Conservation (phyloP, 2,113 vertebrate genomes). For the Struthidea cinerea region DNA sequence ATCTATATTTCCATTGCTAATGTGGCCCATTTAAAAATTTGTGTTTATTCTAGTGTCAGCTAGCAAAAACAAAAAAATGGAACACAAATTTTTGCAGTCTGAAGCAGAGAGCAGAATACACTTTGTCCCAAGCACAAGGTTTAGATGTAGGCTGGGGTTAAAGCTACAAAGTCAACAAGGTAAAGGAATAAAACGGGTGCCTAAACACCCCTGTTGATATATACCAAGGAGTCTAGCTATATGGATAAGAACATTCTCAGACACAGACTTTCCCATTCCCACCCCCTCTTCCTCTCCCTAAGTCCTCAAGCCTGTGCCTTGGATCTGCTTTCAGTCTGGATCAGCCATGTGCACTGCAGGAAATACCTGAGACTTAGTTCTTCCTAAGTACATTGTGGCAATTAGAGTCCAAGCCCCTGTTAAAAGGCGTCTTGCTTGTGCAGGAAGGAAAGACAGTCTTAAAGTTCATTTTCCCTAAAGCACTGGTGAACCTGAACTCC, state of each 20-base stretch:
- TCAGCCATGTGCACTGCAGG: background rate
- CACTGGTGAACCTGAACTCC: background rate
- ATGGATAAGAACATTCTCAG: background rate
- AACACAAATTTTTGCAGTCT: background rate
- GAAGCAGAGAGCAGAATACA: background rate
- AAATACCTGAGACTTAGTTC: background rate
- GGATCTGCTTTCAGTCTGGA: background rate
- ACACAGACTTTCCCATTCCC: background rate
- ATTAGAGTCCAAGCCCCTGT: background rate
- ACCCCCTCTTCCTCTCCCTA: fast-evolving
- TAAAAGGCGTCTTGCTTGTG: background rate
- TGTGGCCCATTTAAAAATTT: background rate
- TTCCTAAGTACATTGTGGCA: background rate
- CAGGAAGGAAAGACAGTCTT: background rate
- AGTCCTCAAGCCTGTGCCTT: background rate
- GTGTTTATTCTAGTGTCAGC: background rate
- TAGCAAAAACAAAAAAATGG: background rate
- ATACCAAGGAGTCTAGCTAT: background rate
- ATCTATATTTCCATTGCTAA: background rate
- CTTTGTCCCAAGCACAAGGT: background rate
- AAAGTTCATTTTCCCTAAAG: background rate
- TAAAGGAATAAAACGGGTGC: background rate
- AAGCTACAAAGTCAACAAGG: background rate
- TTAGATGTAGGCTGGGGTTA: background rate
- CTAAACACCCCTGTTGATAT: background rate